Evolutionary conservation across 2,888 invertebrate species (phyloP), one percentile per base, ranked within the genome.

Genomic region (Macrosoma leucophasiata): DNA sequence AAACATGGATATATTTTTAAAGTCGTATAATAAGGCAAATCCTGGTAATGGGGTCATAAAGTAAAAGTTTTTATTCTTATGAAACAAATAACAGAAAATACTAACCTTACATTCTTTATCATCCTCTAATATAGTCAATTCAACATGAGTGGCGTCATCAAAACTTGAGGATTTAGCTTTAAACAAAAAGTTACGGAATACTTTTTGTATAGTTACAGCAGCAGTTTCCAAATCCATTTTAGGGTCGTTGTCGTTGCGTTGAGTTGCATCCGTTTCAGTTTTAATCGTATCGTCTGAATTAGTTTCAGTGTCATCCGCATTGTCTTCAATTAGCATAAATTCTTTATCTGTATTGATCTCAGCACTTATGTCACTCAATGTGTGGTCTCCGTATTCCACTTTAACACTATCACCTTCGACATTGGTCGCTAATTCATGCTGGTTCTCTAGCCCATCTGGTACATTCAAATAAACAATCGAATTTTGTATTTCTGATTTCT

Each of bases 201-300:
- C 85, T 62, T 86, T 84, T 58, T 87, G 87, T 52, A 87, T 87
- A n/a, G 87, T 85, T 31, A 86, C 61, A 13, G 86, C 86, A 13
- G 86, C 73, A 41, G 76, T 73, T 73, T 87, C 73, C 56, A 87
- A 58, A 54, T 85, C 68, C 84, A 88, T 65, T 41, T 46, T 45
- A n/a, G n/a, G n/a, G 7, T 39, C 34, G 40, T 43, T 46, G 0
- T 39, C 46, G 17, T 34, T 37, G 26, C 36, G 47, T 12, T 44
- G 43, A 19, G 40, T 20, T 27, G 20, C 25, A 22, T 29, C 29
- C 7, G n/a, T 36, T 27, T 34, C 19, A 5, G 14, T 32, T 23
- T 36, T 38, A 20, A 38, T 21, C 3, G 33, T 17, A 10, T 35
- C 22, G 2, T 26, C 30, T 12, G 26, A 11, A 5, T 21, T 22